Evolutionary conservation across 2,113 vertebrate genomes (phyloP).

Genomic region (Agapornis roseicollis): DNA sequence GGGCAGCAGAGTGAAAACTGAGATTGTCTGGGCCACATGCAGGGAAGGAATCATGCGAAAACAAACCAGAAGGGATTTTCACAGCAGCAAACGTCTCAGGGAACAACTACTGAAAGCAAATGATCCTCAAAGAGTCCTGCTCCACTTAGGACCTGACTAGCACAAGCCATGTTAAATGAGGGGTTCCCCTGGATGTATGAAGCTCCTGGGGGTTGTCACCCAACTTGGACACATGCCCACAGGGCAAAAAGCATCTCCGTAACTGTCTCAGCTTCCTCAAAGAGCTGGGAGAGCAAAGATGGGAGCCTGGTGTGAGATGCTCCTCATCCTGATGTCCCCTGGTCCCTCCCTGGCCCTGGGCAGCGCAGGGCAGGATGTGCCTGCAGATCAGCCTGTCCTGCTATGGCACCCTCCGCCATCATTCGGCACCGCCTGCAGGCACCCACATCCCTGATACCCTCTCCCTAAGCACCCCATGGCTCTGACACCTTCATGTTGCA

Average conservation of each 20-base stretch:
- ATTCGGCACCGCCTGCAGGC: neutral
- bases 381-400: neutral
- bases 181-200: neutral
- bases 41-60: neutral
- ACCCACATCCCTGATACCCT: neutral
- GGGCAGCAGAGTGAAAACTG: neutral
- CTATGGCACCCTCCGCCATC: neutral
- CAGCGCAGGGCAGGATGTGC: neutral
- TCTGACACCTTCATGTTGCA: fast-evolving
- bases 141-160: neutral
- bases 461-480: neutral
- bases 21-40: neutral
- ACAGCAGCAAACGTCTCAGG: neutral
- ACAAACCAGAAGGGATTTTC: neutral
- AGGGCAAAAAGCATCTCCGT: neutral
- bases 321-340: neutral
- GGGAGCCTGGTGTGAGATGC: neutral
- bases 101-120: neutral
- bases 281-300: neutral
- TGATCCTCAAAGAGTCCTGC: neutral
- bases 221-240: neutral
- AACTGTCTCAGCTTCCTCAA: neutral
- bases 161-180: neutral
- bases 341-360: neutral
- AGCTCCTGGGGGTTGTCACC: neutral